Base-by-base conservation (phyloP, 2,888 invertebrate species). In the Psylliodes chrysocephalus region DNA sequence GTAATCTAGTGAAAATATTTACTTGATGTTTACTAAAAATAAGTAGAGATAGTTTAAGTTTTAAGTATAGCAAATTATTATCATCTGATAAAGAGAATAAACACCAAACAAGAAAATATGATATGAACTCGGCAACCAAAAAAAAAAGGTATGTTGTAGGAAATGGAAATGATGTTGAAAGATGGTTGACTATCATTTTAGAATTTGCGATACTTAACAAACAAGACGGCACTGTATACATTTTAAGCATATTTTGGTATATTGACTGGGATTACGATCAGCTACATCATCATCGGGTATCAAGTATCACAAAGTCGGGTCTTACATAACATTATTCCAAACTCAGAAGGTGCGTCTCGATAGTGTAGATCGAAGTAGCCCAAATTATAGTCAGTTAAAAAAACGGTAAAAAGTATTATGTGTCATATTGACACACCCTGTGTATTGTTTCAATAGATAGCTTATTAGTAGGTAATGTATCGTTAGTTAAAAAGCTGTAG, bases 241-340 rank as follows among this genome's bases (percentile, higher is more conserved):
- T 33, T 53, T 15, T 22, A n/a, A 19, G 22, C 10, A 33, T 51
- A 33, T 12, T 17, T 4, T 18, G 54, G 54, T 40, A 54, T 40
- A 40, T 40, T 40, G 18, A 15, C 38, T 22, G 38, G 35, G 33
- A 40, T 22, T 17, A 54, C 7, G 22, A 54, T 54, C 54, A 25
- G 15, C 28, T 49, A 18, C 17, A 35, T 49, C 49, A 35, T 49
- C 49, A 30, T n/a, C 52, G 52, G 8, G 17, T 52, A 35, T 35
- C 52, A 35, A 52, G 12, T 52, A 52, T 51, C 51, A 46, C 22
- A 46, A 46, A 46, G 46, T 46, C 46, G 46, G 46, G 19, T 46
- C 22, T 46, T 46, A 46, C 22, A 12, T 46, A 46, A 46, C 22
- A 22, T 46, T 46, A 19, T 46, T 46, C 46, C 22, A 46, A 46